Conservation (phyloP, 2,888 invertebrate genomes). For the Brachynemurus nebulosus region DNA sequence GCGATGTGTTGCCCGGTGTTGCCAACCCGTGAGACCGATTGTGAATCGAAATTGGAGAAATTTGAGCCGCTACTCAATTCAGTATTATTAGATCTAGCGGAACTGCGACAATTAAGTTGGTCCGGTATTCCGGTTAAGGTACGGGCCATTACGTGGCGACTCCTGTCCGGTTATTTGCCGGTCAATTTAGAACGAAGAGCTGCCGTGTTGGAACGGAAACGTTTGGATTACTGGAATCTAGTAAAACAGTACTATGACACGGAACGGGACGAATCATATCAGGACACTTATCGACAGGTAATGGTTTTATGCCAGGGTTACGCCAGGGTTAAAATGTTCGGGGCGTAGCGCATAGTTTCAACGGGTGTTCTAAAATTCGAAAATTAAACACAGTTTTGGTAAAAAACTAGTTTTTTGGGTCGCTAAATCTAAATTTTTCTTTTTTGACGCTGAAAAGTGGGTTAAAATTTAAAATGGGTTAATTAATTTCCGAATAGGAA, state of each 20-base stretch:
- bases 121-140: conserved; percentile 86
- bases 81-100: conserved; percentile 66
- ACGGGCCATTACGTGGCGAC: conserved; percentile 49
- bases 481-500: no score
- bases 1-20: conserved; percentile 46
- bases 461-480: no score
- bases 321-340: no score
- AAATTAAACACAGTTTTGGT: no score
- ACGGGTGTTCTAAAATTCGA: no score
- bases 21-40: conserved; percentile 46
- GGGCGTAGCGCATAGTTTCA: no score
- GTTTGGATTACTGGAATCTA: conserved; percentile 90
- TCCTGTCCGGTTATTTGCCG: conserved; percentile 80
- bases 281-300: conserved; percentile 84
- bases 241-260: conserved; percentile 94
- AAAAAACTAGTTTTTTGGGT: no score
- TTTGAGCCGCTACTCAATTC: conserved; percentile 69
- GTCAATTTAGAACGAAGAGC: conserved; percentile 79
- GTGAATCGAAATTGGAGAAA: conserved; percentile 72
- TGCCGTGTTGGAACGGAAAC: conserved; percentile 78
- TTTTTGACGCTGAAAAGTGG: no score
- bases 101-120: conserved; percentile 85
- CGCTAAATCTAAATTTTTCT: no score
- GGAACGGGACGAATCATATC: conserved; percentile 72
- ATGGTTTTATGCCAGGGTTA: neutral